phyloP scores from a whole-genome alignment of 2,888 invertebrate genomes.

The Eilema griseolum region DNA sequence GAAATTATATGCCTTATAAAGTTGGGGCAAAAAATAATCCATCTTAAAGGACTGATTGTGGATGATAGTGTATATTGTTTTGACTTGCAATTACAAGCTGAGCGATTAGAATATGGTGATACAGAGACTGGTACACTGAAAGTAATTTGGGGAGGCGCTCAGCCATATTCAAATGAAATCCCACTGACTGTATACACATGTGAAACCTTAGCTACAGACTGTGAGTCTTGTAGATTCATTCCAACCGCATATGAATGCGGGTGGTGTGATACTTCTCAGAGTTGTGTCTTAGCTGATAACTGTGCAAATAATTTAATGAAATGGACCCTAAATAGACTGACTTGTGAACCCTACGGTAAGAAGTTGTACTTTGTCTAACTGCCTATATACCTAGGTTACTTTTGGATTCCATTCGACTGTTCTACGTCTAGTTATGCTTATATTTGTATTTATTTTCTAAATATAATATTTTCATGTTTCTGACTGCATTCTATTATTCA shows the following conservation, averaged over 20 bases:
- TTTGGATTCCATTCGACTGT: not conserved
- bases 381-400: not conserved
- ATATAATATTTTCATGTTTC: conserved; percentile 7
- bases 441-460: not conserved
- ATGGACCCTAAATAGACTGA: conserved; percentile 44
- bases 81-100: conserved; percentile 45
- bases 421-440: not conserved
- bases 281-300: conserved; percentile 31
- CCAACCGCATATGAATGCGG: conserved; percentile 35
- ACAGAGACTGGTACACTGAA: conserved; percentile 44
- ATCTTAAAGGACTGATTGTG: conserved; percentile 57
- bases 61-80: conserved; percentile 57
- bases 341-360: conserved; percentile 46
- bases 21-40: conserved; percentile 44
- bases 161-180: conserved; percentile 58
- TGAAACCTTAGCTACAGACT: conserved; percentile 30
- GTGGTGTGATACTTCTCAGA: conserved; percentile 34
- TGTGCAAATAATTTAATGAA: conserved; percentile 25
- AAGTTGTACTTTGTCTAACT: conserved; percentile 41
- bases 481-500: conserved; percentile 7
- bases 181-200: conserved; percentile 57
- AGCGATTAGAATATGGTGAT: conserved; percentile 21
- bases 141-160: conserved; percentile 50
- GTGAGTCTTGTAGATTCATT: conserved; percentile 35
- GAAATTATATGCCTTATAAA: conserved; percentile 59